Evolutionary conservation across 2,113 vertebrate genomes (phyloP), one percentile per base, ranked within the genome.

Genomic region (Pitta sordida): DNA sequence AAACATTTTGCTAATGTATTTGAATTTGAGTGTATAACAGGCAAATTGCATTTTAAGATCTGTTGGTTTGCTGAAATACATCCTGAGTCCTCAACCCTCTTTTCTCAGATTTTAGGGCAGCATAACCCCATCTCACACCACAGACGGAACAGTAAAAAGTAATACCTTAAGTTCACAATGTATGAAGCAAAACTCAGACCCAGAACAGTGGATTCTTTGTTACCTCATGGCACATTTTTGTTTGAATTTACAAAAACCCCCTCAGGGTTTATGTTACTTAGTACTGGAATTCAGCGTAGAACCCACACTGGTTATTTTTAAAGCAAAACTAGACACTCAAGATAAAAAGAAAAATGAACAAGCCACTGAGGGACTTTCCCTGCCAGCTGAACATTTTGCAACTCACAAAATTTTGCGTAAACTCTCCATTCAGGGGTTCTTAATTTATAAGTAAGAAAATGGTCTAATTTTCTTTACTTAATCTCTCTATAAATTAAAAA

Each of bases 221-320:
- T 88, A 80, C 29, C 32, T 90, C 68, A 43, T 17, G 16, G 70
- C 46, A 69, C 21, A 29, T 80, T 80, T 85, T 76, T 85, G 39
- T 74, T 63, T 70, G 67, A 90, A 73, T 6, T 67, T 59, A 62
- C 7, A 44, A 79, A 94, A 92, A 86, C 12, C 5, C 23, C 23
- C 32, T 62, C 51, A 36, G 16, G 9, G 85, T 91, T 90, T 88
- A 85, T 48, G 43, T 65, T 91, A 90, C 48, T 80, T 43, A 51
- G 51, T n/a, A 60, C 21, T 86, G 79, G 76, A 94, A 91, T 88
- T 89, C 77, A 63, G 60, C n/a, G 23, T 2, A 81, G 80, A 91
- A 91, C 30, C 64, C 34, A 58, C 34, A 59, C 4, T 69, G 70
- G 46, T 92, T 94, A 68, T 92, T 95, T 92, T 92, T 70, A 86